Evolutionary conservation across 2,888 invertebrate species (phyloP).

Genomic region (Blastobasis adustella): DNA sequence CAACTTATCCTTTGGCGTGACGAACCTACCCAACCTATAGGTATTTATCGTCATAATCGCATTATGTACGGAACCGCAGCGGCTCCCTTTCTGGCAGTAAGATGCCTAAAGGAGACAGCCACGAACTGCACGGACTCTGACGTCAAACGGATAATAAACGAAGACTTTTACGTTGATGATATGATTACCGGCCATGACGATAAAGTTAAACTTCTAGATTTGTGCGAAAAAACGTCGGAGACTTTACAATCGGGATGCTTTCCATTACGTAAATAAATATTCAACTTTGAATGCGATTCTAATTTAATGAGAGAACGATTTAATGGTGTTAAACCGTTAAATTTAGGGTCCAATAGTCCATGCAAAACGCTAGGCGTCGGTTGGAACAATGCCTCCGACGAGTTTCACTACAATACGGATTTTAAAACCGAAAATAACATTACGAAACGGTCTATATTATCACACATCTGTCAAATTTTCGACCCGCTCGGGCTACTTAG

Average conservation of each 20-base stretch:
- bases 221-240: not conserved
- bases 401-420: constrained; percentile 9
- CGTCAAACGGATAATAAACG: constrained; percentile 12
- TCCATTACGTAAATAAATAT: constrained; percentile 11
- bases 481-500: constrained; percentile 12
- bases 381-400: constrained; percentile 10
- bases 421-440: not conserved
- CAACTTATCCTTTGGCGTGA: constrained; percentile 27
- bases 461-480: constrained; percentile 10
- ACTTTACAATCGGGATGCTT: constrained; percentile 7
- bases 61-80: constrained; percentile 15
- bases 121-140: constrained; percentile 15
- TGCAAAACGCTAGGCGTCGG: constrained; percentile 15
- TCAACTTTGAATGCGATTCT: constrained; percentile 4
- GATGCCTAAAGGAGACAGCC: constrained; percentile 20
- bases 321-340: not conserved
- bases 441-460: constrained; percentile 15
- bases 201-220: not conserved
- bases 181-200: constrained; percentile 16
- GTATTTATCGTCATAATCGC: constrained; percentile 13
- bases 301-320: not conserved
- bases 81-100: constrained; percentile 21
- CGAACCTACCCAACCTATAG: constrained; percentile 8
- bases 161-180: constrained; percentile 22
- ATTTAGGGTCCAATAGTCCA: constrained; percentile 1